A percentile compares a stretch with the other conserved stretches of the same genome.
Conservation (phyloP, 2,113 vertebrate genomes). For the Pelecanus crispus region DNA sequence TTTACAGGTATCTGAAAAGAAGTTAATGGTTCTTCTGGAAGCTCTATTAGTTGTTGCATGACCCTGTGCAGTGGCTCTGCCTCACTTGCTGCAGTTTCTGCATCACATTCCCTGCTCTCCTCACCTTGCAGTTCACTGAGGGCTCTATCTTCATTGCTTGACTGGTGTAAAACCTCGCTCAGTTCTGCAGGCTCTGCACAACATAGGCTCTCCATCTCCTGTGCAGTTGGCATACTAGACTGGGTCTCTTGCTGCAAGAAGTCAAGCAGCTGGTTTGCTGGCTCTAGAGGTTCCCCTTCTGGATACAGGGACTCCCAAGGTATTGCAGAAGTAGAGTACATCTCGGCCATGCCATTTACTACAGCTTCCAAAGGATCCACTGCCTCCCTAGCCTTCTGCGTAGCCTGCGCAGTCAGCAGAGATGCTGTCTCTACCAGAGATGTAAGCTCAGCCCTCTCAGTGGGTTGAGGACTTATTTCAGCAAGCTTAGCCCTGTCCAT, state of each 20-base stretch:
- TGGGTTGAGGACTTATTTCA: accelerated
- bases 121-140: neutral
- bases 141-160: neutral
- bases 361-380: accelerated
- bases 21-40: neutral
- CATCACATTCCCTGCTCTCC: neutral
- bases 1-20: neutral
- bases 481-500: accelerated
- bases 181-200: neutral
- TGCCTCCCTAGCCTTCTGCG: neutral
- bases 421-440: neutral
- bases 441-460: neutral
- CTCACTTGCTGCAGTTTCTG: neutral
- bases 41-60: neutral
- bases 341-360: neutral
- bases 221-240: accelerated
- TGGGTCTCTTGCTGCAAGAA: neutral
- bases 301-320: neutral
- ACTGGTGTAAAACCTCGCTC: accelerated
- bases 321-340: accelerated
- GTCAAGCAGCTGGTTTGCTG: neutral
- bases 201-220: neutral
- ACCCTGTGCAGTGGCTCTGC: neutral
- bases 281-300: neutral
- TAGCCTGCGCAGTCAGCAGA: neutral